Evolutionary conservation across 1,140 invertebrate genomes (phyloP).

Genomic region (Acromyrmex heyeri): DNA sequence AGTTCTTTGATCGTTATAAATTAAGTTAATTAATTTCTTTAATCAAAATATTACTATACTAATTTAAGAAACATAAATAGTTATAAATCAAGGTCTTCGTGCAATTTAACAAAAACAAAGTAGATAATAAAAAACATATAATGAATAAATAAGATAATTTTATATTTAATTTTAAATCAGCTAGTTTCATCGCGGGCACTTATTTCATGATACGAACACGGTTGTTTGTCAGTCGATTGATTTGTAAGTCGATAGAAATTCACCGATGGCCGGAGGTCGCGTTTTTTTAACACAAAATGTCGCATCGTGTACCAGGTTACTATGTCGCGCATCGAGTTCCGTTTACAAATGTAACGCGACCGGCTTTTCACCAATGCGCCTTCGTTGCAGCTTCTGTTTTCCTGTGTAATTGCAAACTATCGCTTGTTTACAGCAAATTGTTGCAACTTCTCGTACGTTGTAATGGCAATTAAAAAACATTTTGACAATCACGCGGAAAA

Average conservation of each 20-base stretch:
- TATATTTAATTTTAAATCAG: not conserved
- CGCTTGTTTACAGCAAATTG: slow-evolving; percentile 74
- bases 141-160: not conserved
- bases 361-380: slow-evolving; percentile 70
- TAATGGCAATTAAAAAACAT: slow-evolving; percentile 14
- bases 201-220: not conserved
- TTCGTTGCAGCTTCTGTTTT: slow-evolving; percentile 78
- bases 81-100: not conserved
- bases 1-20: not conserved
- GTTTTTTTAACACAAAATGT: slow-evolving; percentile 85
- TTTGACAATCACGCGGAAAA: not conserved
- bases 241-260: not conserved
- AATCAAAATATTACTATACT: not conserved
- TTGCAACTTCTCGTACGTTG: slow-evolving; percentile 36
- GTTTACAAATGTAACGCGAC: slow-evolving; percentile 80
- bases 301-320: slow-evolving; percentile 82
- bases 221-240: not conserved
- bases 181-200: not conserved
- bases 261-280: slow-evolving; percentile 18
- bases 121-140: not conserved
- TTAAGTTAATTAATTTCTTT: not conserved
- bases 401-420: slow-evolving; percentile 82
- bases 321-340: slow-evolving; percentile 70
- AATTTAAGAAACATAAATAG: not conserved
- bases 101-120: not conserved